Conservation (phyloP, 2,113 vertebrate species). For the Paedocypris sp. region DNA sequence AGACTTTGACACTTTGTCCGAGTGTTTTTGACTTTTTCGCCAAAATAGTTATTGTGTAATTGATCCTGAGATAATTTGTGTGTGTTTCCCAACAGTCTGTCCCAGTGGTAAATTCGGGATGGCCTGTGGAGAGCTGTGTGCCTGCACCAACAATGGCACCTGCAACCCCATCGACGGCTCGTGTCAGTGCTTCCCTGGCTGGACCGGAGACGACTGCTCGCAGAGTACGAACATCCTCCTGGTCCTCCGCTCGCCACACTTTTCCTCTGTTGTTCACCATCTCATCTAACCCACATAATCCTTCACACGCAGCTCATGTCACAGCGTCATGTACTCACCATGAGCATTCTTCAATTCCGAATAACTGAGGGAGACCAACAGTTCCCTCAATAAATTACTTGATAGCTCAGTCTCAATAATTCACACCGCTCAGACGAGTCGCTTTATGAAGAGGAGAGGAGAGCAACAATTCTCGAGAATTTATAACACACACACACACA, state of each 20-base stretch:
- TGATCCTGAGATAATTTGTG: conserved; percentile 2
- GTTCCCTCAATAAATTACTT: conserved; percentile 55
- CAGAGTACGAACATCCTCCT: conserved; percentile 64
- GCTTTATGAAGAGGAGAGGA: conserved; percentile 45
- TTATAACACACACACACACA: conserved; percentile 1
- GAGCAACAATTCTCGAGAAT: conserved; percentile 38
- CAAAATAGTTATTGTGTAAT: too few species aligned
- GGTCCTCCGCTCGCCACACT: not conserved
- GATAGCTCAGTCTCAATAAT: conserved; percentile 54
- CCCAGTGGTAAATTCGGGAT: conserved; percentile 78
- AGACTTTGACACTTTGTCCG: too few species aligned
- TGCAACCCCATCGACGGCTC: conserved; percentile 92
- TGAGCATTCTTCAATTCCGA: conserved; percentile 33
- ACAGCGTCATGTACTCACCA: conserved; percentile 35
- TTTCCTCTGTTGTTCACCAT: not conserved
- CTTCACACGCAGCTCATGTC: conserved; percentile 4
- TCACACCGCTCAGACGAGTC: conserved; percentile 37
- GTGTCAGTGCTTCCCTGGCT: conserved; percentile 90
- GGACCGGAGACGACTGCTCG: conserved; percentile 91
- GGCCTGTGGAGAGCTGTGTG: conserved; percentile 73
- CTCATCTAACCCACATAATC: too few species aligned
- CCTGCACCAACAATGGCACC: conserved; percentile 91
- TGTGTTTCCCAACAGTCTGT: conserved; percentile 66
- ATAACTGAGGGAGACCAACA: conserved; percentile 49
- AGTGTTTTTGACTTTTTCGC: too few species aligned